Conservation (phyloP, 2,113 vertebrate genomes). For the Nestor notabilis region DNA sequence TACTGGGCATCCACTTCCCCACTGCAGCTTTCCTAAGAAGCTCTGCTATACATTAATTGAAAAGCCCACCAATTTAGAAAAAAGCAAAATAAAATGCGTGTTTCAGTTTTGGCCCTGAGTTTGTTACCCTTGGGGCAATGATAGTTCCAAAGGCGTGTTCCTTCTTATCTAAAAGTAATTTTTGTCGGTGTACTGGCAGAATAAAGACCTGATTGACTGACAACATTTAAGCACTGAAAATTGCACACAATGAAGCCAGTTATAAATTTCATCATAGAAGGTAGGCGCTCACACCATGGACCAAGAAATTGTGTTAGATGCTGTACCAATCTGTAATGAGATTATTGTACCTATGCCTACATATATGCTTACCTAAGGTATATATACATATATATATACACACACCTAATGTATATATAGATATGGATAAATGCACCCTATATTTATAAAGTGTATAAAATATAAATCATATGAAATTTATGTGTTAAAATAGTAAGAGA, state of each 20-base stretch:
- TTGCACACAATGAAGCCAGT: neutral
- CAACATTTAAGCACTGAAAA: neutral
- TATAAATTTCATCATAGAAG: neutral
- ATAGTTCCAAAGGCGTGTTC: neutral
- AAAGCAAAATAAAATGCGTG: neutral
- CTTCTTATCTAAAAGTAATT: neutral
- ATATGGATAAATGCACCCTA: accelerated
- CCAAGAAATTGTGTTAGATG: neutral
- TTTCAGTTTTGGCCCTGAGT: neutral
- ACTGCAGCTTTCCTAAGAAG: neutral
- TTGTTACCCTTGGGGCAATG: neutral
- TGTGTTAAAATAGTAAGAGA: neutral
- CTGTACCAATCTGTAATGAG: neutral
- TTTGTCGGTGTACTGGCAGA: neutral
- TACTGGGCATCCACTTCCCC: neutral
- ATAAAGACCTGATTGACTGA: neutral
- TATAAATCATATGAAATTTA: neutral
- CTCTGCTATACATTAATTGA: neutral
- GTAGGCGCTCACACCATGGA: neutral
- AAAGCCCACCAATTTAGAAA: neutral
- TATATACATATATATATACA: neutral
- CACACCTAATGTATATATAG: neutral
- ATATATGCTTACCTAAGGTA: neutral
- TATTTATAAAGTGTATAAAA: neutral
- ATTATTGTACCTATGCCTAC: neutral